Base-by-base conservation (phyloP, 2,888 invertebrate genomes). In the Eurytoma adleriae region DNA sequence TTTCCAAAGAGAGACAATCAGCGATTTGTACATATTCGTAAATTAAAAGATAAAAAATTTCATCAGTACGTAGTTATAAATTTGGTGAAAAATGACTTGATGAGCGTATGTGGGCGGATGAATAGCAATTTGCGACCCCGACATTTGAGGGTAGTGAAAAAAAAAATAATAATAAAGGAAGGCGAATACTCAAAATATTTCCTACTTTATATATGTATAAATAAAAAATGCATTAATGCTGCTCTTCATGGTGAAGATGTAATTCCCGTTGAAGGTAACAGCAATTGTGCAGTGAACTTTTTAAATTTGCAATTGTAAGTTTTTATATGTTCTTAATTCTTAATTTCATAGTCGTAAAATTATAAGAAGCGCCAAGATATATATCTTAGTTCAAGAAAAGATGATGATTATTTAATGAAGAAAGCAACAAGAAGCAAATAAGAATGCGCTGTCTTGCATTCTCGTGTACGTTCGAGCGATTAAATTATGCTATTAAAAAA, bases 131-230 rank as follows among this genome's bases (percentile, higher is more conserved):
- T 74, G 54, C 56, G 20, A 75, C 71, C 72, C 78, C 71, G 48
- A 77, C 24, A 71, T 40, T 20, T 67, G 79, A 70, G 56, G 67
- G 73, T 77, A 69, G 56, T 70, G 54, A 74, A 73, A 59, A 71
- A 68, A 64, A 75, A 56, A 72, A 69, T 73, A 59, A 62, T 82
- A 84, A 83, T 84, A 85, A 83, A 80, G 83, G 85, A 85, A 88
- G 86, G 86, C 82, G 85, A 89, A 89, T 89, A 89, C 89, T 89
- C 89, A 89, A 87, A 86, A 85, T 86, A 88, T 90, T 90, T 90
- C 89, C 89, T 90, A 90, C 89, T 90, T 88, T 87, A 87, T 89
- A 88, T 86, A 86, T 84, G 84, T 84, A 86, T 88, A 86, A 84
- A 84, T 86, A 86, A 4, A 79, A 79, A 66, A 40, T 18, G 59